phyloP scores from a whole-genome alignment of 2,888 invertebrate species.

The Trachelus stipa region DNA sequence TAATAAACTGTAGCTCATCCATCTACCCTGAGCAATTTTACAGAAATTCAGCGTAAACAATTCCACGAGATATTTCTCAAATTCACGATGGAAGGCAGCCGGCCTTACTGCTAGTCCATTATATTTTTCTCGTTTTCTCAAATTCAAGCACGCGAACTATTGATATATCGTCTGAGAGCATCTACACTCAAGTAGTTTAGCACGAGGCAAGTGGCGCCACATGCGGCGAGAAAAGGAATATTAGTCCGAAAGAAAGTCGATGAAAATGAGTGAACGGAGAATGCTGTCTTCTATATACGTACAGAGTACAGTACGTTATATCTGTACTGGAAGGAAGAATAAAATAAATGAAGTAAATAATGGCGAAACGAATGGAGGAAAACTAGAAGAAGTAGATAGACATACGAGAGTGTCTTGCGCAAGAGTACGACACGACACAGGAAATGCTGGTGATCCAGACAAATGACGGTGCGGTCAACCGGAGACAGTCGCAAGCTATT shows the following conservation, averaged over 20 bases:
- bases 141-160: conserved; percentile 12
- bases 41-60: conserved; percentile 1
- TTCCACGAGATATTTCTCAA: conserved; percentile 2
- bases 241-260: conserved; percentile 2
- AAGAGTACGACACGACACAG: conserved; percentile 21
- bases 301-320: background rate
- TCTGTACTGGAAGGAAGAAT: conserved; percentile 5
- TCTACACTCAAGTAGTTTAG: background rate
- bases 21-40: background rate
- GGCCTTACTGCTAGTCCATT: background rate
- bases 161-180: conserved; percentile 13
- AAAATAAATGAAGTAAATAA: background rate
- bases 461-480: conserved; percentile 60
- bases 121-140: background rate
- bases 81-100: background rate
- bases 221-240: conserved; percentile 14
- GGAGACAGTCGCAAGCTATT: conserved; percentile 59
- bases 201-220: background rate
- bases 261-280: conserved; percentile 16
- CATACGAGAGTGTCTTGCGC: background rate
- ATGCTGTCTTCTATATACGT: background rate
- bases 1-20: background rate
- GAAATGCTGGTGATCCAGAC: conserved; percentile 57
- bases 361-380: background rate
- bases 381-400: background rate